A percentile compares a stretch with the other conserved stretches of the same genome.
Evolutionary conservation across 2,113 vertebrate species (phyloP).

Genomic region (Chamaetylas fuelleborni): DNA sequence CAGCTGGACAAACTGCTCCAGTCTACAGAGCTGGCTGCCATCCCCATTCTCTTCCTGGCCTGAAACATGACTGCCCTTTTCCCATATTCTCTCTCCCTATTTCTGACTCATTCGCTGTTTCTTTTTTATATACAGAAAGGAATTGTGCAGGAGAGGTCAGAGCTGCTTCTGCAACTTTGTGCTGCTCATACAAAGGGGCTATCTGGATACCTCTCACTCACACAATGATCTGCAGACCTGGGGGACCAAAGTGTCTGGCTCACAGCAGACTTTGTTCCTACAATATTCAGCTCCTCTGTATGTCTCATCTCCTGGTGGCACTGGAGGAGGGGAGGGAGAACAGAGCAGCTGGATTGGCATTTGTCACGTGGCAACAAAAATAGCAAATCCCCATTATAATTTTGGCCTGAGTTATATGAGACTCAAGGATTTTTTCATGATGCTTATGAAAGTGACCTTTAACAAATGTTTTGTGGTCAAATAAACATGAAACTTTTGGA

Average conservation of each 20-base stretch:
- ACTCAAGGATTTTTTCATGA: neutral
- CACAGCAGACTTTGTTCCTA: neutral
- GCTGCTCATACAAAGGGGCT: accelerated
- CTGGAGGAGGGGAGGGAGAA: neutral
- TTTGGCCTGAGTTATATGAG: neutral
- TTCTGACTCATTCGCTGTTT: conserved; percentile 17
- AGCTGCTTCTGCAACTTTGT: neutral
- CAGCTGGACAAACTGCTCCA: neutral
- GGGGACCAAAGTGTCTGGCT: neutral
- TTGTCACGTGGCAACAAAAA: neutral
- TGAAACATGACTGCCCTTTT: conserved; percentile 17
- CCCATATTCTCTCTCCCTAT: neutral
- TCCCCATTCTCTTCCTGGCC: neutral
- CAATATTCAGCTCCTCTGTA: neutral
- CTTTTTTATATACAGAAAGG: conserved; percentile 28
- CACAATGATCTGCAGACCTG: neutral
- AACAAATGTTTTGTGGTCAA: neutral
- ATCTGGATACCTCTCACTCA: neutral
- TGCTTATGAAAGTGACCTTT: neutral
- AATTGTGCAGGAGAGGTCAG: conserved; percentile 1
- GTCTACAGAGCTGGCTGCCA: neutral
- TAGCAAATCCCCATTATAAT: neutral
- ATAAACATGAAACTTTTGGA: neutral
- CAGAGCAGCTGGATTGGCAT: neutral
- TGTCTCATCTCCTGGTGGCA: neutral